Percentiles rank a stretch among this genome's conserved stretches.
Conservation (phyloP, 2,797 vertebrate genomes). For the Eidolon dupreanum region DNA sequence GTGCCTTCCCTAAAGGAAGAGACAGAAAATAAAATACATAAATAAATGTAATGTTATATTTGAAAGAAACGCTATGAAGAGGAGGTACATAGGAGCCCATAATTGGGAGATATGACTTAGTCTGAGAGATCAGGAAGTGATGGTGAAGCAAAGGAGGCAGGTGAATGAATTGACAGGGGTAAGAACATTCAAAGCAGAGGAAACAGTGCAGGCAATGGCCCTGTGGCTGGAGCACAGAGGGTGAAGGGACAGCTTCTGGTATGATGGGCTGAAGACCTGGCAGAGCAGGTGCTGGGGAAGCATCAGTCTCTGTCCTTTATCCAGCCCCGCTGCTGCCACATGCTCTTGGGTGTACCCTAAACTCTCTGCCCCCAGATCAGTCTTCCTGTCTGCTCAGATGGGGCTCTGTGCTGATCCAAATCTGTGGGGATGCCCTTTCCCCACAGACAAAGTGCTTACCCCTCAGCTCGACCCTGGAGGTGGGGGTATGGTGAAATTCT, state of each 20-base stretch:
- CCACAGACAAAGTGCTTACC: neutral
- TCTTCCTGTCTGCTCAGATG: neutral
- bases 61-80: neutral
- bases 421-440: neutral
- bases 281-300: neutral
- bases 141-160: neutral
- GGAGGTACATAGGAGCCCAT: neutral
- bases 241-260: neutral
- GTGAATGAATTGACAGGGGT: accelerated
- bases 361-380: neutral
- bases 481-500: neutral
- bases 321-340: neutral
- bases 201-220: neutral
- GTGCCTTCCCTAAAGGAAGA: neutral
- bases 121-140: neutral
- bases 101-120: no score
- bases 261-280: neutral
- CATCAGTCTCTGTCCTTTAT: no score
- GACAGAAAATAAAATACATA: neutral
- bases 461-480: neutral
- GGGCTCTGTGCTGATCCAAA: neutral
- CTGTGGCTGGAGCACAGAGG: neutral
- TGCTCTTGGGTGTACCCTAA: neutral
- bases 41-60: neutral
- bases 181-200: neutral